Evolutionary conservation across 1,140 invertebrate species (phyloP), one percentile per base, ranked within the genome.

Genomic region (Brachionus rotundiformis): DNA sequence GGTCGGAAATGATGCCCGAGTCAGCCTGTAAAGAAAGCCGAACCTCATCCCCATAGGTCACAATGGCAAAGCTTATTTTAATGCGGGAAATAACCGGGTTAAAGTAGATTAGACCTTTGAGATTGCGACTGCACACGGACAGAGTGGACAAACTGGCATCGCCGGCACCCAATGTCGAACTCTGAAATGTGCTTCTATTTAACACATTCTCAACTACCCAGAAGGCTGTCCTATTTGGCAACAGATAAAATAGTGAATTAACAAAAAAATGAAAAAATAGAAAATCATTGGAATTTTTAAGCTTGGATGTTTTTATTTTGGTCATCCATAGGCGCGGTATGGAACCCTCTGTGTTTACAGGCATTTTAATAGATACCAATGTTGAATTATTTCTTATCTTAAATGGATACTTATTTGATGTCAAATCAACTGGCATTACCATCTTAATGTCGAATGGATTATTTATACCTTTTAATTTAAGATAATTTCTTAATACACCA

Each of bases 21-120:
- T 81, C 59, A 19, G 11, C 19, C 19, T 59, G 36, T 10, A 81
- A 29, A 8, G 19, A 23, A 36, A 81, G 59, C 0, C 79, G 10
- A 8, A 65, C 33, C 19, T 81, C 79, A 81, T 81, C 79, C 11
- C 54, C 54, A 81, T 81, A 81, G 5, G 79, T 63, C 3, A 63
- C 36, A 25, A 81, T 36, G 10, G 54, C 47, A 68, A 81, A 68
- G 39, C 31, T 81, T 39, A 68, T 65, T 36, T 39, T 63, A 39
- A 47, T 1, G 19, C 41, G 47, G 1, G 27, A 41, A 65, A 68
- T 68, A 65, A n/a, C 29, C 39, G 79, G 79, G 65, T 81, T 63
- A 81, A 81, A 44, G 25, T 63, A 81, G 13, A 81, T 65, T 25
- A 81, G 23, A 8, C 39, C 29, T 41, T 54, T 47, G n/a, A 81